Evolutionary conservation across 2,797 vertebrate species (phyloP), one percentile per base, ranked within the genome.

Genomic region (Eulemur coronatus): DNA sequence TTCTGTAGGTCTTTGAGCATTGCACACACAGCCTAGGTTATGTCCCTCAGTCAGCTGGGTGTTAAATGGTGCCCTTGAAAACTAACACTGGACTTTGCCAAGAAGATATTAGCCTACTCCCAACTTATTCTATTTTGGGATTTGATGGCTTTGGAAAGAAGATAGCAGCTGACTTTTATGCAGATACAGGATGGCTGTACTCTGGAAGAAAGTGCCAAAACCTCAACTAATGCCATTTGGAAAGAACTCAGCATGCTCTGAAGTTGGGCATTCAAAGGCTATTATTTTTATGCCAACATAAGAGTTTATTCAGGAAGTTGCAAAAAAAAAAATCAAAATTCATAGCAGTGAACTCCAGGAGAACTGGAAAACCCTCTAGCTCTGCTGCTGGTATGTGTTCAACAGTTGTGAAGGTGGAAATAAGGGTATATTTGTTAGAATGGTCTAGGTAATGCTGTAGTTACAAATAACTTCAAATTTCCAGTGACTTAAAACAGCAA

Each of bases 81-180:
- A 33, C 76, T 79, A 86, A 96, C 38, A 28, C 91, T 96, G 63
- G 84, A 28, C 67, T 82, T 92, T 94, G 89, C 95, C 95, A 97
- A 87, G 80, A 97, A 97, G 94, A 93, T 93, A 97, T 97, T 87
- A 96, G 89, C 73, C 57, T 89, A 48, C 61, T 33, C 43, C 24
- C 46, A 92, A 28, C 43, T 75, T 80, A n/a, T 4, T 70, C 91
- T 98, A 98, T 98, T 98, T 96, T 97, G 84, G 72, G 97, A 92
- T 65, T 94, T 90, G 91, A 95, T 97, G 94, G 94, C 89, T 97
- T 97, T 97, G 93, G 97, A 98, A 96, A 93, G 96, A 92, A 97
- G 97, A 97, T 97, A 97, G 84, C 96, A 96, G 89, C 93, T 98
- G 95, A 94, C 86, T 96, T 97, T 92, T 86, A 73, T 55, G 81